These are phyloP conservation scores for Leucophenga varia DNA, from an alignment of 1,140 invertebrate species.

Conservation along the genomic window DNA sequence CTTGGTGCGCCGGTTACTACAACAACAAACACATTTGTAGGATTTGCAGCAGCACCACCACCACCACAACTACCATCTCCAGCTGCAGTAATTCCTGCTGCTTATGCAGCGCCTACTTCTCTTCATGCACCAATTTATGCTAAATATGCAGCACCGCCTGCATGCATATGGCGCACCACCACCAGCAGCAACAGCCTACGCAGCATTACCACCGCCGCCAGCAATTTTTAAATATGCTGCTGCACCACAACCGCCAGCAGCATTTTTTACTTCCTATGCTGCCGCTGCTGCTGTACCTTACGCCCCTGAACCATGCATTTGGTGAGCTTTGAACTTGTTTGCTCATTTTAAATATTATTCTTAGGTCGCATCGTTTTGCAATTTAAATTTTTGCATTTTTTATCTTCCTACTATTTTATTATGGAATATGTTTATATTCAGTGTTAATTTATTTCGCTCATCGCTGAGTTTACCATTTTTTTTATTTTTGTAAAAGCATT, in stretches of 20 bases:
- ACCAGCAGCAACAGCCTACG: not conserved
- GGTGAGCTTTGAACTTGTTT: too few species aligned
- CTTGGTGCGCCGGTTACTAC: conserved; percentile 37
- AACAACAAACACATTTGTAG: conserved; percentile 34
- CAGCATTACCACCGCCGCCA: not conserved
- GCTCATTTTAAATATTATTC: too few species aligned
- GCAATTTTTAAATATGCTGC: not conserved
- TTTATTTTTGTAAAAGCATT: too few species aligned
- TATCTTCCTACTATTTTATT: too few species aligned
- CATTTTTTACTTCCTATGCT: not conserved
- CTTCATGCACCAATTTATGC: conserved; percentile 5
- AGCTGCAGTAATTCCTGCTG: not conserved
- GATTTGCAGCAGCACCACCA: conserved; percentile 26
- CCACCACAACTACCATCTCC: too few species aligned
- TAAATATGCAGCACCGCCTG: conserved; percentile 14
- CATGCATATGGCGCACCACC: too few species aligned
- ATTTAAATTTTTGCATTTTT: too few species aligned
- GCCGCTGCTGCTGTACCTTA: conserved; percentile 10
- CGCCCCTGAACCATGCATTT: conserved; percentile 13
- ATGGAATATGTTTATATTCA: too few species aligned
- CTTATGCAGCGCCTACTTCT: conserved; percentile 2
- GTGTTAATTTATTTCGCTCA: too few species aligned
- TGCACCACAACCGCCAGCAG: not conserved
- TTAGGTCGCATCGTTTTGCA: too few species aligned
- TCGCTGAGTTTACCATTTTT: too few species aligned